Base-by-base conservation (phyloP, 1,140 invertebrate genomes). In the Ladona fulva region DNA sequence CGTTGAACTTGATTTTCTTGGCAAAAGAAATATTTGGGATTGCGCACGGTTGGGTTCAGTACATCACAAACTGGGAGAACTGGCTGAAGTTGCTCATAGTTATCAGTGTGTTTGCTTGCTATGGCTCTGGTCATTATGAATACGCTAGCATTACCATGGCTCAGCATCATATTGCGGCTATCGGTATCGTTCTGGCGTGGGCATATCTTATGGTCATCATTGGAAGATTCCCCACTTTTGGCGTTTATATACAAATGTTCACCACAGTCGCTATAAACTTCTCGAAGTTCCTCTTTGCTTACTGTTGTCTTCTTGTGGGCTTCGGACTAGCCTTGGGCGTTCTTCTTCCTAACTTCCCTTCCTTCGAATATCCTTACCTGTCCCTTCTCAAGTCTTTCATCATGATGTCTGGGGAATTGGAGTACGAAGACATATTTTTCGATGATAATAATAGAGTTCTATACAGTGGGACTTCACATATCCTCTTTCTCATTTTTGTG, bases 401-500 rank as follows among this genome's bases (percentile, higher is more conserved):
- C 74, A 95, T 96, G 94, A 94, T 96, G 93, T 93, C 93, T 0
- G 94, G 94, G 0, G 92, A 95, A 82, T 84, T 95, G 37, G 93
- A 95, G 83, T 95, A 93, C 81, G 93, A 95, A 82, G 92, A 94
- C 79, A 90, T 94, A 76, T 95, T 95, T 82, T 94, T 92, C 81
- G 86, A 88, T 22, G 85, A 91, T 10, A 83, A 86, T 11, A 92
- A 91, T 82, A 89, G 89, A 0, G 87, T 90, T 0, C 74, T 81
- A 24, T 84, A 84, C 74, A 82, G 81, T 24, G 81, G 83, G 0
- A 95, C 93, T 0, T 87, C 93, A 0, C 93, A 95, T 81, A 85
- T 92, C 6, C 89, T 95, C 82, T 92, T 94, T 79, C 83, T 94
- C 6, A 86, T 89, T 44, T 95, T 95, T 85, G 91, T 95, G 0